Base-by-base conservation (phyloP, 2,113 vertebrate genomes). In the Agapornis roseicollis region DNA sequence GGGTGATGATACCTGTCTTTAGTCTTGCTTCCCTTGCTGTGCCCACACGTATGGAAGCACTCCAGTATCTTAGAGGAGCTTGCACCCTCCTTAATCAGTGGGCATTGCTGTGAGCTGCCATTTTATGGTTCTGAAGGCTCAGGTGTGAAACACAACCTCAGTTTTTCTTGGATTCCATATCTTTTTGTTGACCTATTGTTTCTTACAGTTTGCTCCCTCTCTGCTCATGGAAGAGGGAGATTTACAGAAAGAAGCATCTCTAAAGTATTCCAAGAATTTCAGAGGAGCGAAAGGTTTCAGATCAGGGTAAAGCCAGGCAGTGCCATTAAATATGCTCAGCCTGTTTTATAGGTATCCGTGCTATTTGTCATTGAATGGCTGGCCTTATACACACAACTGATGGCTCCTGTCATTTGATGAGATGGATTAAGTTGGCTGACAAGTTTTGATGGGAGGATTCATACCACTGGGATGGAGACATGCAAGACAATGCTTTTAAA, bases 401-500 rank as follows among this genome's bases (percentile, higher is more conserved):
- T 50, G 47, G 68, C 69, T 88, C 55, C 61, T 61, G 31, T 20
- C 31, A 10, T 12, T 14, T 17, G 44, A 19, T n/a, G 73, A 50
- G 69, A 4, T 6, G 69, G 56, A 42, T 53, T 19, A 10, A 6
- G 29, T 13, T 53, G 79, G 7, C 58, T 92, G 58, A 44, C 8
- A 11, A 11, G 69, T 10, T 58, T 8, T 28, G 29, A 13, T 17
- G 42, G 53, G 44, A 60, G 63, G 44, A 20, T 47, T 70, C 27
- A 15, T 22, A 12, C 28, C 11, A 0, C 42, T 42, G 61, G 37
- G 29, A 15, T 13, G n/a, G n/a, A 39, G 49, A 33, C 0, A 1
- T 42, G 41, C 52, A 37, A 13, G 44, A 66, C 0, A 1, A 22
- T 16, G 47, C 52, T 50, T 50, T 23, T 15, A 2, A 7, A 35